phyloP scores from a whole-genome alignment of 2,113 vertebrate species.

The Elaphurus davidianus region DNA sequence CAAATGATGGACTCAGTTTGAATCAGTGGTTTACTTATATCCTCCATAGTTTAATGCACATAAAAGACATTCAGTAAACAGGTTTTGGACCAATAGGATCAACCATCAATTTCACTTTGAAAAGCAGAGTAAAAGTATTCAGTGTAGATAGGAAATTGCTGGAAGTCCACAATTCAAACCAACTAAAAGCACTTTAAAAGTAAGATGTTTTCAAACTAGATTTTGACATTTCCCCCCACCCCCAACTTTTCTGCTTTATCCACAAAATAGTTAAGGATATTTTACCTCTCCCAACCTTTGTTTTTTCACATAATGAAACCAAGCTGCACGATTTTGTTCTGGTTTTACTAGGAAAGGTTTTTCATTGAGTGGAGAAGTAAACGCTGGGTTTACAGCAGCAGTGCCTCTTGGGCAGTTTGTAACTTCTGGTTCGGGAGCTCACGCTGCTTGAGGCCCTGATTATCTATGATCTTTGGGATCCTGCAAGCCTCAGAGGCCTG shows the following conservation, averaged over 20 bases:
- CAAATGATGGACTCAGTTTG: too few relatives aligned
- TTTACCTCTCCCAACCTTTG: not conserved
- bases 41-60: not conserved
- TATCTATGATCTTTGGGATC: not conserved
- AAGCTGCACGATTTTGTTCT: not conserved
- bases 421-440: not conserved
- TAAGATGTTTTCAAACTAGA: not conserved
- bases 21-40: not conserved
- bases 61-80: not conserved
- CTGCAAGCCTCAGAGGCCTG: not conserved
- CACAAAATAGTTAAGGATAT: not conserved
- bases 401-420: not conserved
- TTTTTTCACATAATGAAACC: not conserved
- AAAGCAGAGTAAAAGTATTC: not conserved
- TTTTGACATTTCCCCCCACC: not conserved
- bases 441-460: not conserved
- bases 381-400: not conserved
- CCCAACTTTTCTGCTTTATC: not conserved
- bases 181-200: not conserved
- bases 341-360: not conserved
- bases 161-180: not conserved
- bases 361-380: not conserved
- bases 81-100: not conserved
- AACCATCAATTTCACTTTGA: not conserved
- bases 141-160: not conserved